Conservation (phyloP, 1,140 invertebrate genomes). For the Drosophila yakuba region DNA sequence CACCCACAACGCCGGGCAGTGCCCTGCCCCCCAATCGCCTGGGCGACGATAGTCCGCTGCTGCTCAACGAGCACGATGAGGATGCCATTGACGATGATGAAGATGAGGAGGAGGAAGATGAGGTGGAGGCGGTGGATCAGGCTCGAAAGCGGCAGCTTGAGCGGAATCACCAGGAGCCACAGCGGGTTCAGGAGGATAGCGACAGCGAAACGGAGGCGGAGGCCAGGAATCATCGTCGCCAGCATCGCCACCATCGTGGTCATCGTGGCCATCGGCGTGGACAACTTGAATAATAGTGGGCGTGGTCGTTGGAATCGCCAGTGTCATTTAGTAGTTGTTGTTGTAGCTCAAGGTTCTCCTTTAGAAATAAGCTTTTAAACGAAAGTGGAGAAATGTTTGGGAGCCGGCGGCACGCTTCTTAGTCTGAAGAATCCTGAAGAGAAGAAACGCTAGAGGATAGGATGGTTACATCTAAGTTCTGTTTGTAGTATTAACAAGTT, state of each 20-base stretch:
- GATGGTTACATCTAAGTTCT: background rate
- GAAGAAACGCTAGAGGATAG: background rate
- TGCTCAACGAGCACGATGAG: conserved; percentile 86
- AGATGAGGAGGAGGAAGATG: conserved; percentile 23
- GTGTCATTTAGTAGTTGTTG: conserved; percentile 49
- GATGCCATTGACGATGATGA: conserved; percentile 82
- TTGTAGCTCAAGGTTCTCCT: conserved; percentile 50
- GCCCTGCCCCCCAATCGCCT: conserved; percentile 85
- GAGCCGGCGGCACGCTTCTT: conserved; percentile 16
- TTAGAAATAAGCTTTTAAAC: conserved; percentile 48
- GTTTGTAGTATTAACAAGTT: conserved; percentile 4
- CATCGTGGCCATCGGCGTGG: conserved; percentile 24
- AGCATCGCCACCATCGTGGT: conserved; percentile 19
- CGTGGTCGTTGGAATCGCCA: background rate
- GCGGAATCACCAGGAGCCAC: background rate
- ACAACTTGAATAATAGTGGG: conserved; percentile 43
- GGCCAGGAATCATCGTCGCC: conserved; percentile 13
- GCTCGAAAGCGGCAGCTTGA: background rate
- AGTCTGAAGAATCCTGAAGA: conserved; percentile 11
- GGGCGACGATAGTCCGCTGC: conserved; percentile 87
- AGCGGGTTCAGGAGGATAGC: background rate
- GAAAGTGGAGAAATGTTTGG: conserved; percentile 10
- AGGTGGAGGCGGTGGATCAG: background rate
- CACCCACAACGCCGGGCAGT: conserved; percentile 90
- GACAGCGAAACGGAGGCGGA: conserved; percentile 35